A percentile compares a stretch with the other conserved stretches of the same genome.
These are phyloP conservation scores for Xiphorhynchus erythropygius DNA, from an alignment of 2,797 vertebrate genomes.

Conservation along the genomic window DNA sequence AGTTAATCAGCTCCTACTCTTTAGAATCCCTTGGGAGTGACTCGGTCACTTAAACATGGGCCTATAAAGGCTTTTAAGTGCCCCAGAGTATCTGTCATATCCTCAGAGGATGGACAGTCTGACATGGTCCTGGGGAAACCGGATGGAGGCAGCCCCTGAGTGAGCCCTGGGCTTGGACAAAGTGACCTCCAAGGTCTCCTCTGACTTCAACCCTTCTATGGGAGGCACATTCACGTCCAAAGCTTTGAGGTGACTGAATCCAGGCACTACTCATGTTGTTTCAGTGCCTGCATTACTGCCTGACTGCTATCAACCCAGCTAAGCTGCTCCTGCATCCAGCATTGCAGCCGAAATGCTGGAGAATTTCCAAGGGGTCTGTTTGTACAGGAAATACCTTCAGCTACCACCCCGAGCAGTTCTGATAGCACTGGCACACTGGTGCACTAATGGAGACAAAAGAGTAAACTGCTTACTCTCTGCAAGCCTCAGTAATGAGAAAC, in stretches of 20 bases:
- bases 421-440: not conserved
- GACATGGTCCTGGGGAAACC: not conserved
- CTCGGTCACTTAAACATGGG: not conserved
- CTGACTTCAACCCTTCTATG: not conserved
- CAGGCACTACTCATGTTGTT: not conserved
- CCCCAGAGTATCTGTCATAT: not conserved
- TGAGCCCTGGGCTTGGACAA: not conserved
- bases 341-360: not conserved
- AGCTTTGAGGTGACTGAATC: not conserved
- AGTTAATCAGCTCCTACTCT: not conserved
- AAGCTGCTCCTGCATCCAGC: not conserved
- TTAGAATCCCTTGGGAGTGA: not conserved
- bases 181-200: not conserved
- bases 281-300: not conserved
- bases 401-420: not conserved
- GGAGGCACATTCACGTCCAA: not conserved
- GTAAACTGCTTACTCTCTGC: not conserved
- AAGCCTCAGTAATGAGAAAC: not conserved
- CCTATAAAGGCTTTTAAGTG: not conserved
- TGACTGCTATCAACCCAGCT: not conserved
- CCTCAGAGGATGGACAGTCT: not conserved
- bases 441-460: not conserved
- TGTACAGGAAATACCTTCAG: not conserved
- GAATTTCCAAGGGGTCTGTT: not conserved
- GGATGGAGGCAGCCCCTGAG: not conserved